Evolutionary conservation across 2,113 vertebrate genomes (phyloP), one percentile per base, ranked within the genome.

Genomic region (Nannospalax galili): DNA sequence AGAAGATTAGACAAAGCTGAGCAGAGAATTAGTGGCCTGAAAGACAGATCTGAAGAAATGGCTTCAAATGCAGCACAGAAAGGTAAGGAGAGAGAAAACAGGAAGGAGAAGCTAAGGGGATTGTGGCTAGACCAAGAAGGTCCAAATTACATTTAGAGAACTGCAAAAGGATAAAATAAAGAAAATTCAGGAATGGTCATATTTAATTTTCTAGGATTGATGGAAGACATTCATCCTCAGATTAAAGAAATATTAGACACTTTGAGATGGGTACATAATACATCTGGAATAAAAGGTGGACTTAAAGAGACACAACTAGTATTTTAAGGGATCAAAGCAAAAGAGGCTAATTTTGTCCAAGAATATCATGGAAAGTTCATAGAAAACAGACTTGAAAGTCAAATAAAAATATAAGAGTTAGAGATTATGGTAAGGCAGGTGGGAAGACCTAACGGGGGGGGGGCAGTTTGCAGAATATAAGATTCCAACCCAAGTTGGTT

Each of bases 1-100:
- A 69, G 30, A 70, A 70, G 28, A 73, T 70, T 86, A 89, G 93
- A 94, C 60, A 79, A 72, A 84, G 69, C 37, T 26, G 37, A 84
- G 84, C 48, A 97, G 92, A 95, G 24, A 87, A 79, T 94, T 79
- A 74, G 64, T 91, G 78, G 96, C 74, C 74, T 88, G 91, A 96
- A 94, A 84, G 78, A 35, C 2, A 56, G 58, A 75, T 28, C 5
- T 42, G 37, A 82, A 52, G 86, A 92, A 82, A 88, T 97, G 37
- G 62, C 32, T 20, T 3, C 78, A 45, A 58, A 79, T 26, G 40
- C 28, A 20, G 40, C 58, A 89, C 10, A 74, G 75, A 77, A 72
- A 95, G 42, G 40, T 78, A 52, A 91, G 42, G 45, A 84, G 67
- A 86, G 32, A 73, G 42, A 60, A 90, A 72, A 56, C 32, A 88